These are phyloP conservation scores for Lethenteron reissneri DNA, from an alignment of 2,113 vertebrate species.

Conservation along the genomic window DNA sequence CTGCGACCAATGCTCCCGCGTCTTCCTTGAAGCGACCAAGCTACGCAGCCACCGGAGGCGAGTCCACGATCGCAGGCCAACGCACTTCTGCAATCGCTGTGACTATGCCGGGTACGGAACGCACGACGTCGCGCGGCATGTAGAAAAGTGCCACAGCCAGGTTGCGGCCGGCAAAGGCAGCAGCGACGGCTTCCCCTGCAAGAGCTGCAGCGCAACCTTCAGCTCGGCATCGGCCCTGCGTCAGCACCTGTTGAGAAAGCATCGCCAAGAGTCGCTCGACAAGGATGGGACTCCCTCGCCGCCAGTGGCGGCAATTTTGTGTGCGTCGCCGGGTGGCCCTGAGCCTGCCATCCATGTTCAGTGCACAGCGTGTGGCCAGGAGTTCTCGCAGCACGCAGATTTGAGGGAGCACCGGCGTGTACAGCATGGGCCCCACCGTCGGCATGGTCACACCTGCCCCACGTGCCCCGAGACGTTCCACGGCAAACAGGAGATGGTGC, in stretches of 20 bases:
- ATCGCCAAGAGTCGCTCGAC: constrained; percentile 19
- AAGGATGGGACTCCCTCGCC: too few relatives aligned
- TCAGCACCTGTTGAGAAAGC: constrained; percentile 48
- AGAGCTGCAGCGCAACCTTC: constrained; percentile 45
- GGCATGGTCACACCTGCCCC: constrained; percentile 17
- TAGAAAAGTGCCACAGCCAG: constrained; percentile 42
- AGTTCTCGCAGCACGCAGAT: too few relatives aligned
- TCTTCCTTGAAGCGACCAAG: constrained; percentile 65
- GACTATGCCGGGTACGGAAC: constrained; percentile 62
- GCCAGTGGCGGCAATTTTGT: too few relatives aligned
- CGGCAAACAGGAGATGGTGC: constrained; percentile 34
- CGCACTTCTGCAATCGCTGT: constrained; percentile 54
- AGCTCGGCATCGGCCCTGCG: constrained; percentile 58
- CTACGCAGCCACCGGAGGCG: constrained; percentile 50
- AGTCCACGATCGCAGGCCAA: constrained; percentile 56
- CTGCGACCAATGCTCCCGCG: constrained; percentile 42
- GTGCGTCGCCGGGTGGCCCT: too few relatives aligned
- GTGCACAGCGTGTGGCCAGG: too few relatives aligned
- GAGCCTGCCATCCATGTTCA: too few relatives aligned
- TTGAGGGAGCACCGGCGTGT: too few relatives aligned
- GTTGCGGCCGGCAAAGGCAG: constrained; percentile 16
- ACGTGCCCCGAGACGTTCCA: constrained; percentile 34
- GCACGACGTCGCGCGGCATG: constrained; percentile 55
- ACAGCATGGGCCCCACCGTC: too few relatives aligned
- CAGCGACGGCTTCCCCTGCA: constrained; percentile 31